Percentiles rank a stretch among this genome's conserved stretches.
Evolutionary conservation across 2,888 invertebrate genomes (phyloP).

Genomic region (Drosophila eohydei): DNA sequence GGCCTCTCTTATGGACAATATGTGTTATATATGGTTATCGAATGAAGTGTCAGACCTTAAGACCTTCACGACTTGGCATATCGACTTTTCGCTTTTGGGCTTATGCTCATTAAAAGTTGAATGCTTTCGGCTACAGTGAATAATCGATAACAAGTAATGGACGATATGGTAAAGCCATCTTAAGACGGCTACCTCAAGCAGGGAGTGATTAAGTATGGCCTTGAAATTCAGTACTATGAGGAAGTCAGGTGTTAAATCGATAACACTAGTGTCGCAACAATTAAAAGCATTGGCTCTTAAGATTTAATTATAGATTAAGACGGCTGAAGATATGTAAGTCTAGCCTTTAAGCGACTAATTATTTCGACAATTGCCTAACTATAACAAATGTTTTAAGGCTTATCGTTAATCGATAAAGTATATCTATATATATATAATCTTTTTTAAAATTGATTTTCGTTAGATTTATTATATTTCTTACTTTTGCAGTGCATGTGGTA

Average conservation of each 20-base stretch:
- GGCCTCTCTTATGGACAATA: constrained; percentile 7
- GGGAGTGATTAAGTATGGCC: neutral
- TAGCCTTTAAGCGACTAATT: too few relatives aligned
- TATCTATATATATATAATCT: too few relatives aligned
- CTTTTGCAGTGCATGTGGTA: too few relatives aligned
- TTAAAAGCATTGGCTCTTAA: neutral
- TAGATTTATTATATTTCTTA: too few relatives aligned
- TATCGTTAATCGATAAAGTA: too few relatives aligned
- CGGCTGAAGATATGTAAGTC: too few relatives aligned
- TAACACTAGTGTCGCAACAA: neutral
- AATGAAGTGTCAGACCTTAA: neutral
- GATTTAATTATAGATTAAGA: neutral
- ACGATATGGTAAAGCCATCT: neutral
- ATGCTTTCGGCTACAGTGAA: constrained; percentile 11
- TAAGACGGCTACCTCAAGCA: neutral
- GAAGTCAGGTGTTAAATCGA: neutral
- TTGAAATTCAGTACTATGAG: neutral
- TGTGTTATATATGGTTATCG: constrained; percentile 21
- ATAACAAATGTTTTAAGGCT: neutral
- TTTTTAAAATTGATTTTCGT: too few relatives aligned
- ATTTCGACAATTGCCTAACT: neutral
- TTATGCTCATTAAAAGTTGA: constrained; percentile 18
- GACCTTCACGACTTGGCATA: constrained; percentile 31
- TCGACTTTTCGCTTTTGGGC: constrained; percentile 17
- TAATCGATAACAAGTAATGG: neutral